Conservation (phyloP, 2,113 vertebrate species). For the human region DNA sequence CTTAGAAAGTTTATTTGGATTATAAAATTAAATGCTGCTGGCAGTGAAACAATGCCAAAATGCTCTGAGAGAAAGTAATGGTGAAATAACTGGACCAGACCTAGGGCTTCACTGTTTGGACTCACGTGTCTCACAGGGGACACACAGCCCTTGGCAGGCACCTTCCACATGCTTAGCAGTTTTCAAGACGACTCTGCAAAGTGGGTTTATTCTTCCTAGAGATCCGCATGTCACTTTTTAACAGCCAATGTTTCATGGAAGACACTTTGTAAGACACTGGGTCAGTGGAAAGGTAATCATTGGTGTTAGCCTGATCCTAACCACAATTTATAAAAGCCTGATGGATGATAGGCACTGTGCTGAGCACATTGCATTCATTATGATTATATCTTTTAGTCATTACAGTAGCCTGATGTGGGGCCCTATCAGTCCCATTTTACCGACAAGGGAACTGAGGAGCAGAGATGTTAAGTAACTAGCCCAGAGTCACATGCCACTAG, state of each 20-base stretch:
- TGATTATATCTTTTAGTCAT: neutral
- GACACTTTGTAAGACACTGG: neutral
- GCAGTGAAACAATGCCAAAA: neutral
- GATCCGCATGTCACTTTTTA: neutral
- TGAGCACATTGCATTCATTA: neutral
- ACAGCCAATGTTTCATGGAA: neutral
- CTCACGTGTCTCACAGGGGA: neutral
- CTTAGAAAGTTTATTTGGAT: neutral
- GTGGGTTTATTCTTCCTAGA: neutral
- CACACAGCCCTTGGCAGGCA: fast-evolving
- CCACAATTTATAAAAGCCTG: neutral
- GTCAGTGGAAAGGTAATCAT: neutral
- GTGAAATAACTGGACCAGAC: neutral
- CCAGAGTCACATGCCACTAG: neutral
- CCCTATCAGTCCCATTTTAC: neutral
- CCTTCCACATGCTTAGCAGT: too few relatives aligned
- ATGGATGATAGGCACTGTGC: too few relatives aligned
- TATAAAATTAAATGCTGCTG: neutral
- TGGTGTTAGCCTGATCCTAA: neutral
- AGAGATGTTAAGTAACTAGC: neutral
- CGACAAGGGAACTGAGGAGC: neutral
- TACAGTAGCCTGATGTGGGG: neutral
- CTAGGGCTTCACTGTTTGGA: neutral
- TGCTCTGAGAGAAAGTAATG: neutral
- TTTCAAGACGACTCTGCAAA: neutral